A percentile compares a stretch with the other conserved stretches of the same genome.
Evolutionary conservation across 2,888 invertebrate genomes (phyloP).

Genomic region (Epistrophe grossulariae): DNA sequence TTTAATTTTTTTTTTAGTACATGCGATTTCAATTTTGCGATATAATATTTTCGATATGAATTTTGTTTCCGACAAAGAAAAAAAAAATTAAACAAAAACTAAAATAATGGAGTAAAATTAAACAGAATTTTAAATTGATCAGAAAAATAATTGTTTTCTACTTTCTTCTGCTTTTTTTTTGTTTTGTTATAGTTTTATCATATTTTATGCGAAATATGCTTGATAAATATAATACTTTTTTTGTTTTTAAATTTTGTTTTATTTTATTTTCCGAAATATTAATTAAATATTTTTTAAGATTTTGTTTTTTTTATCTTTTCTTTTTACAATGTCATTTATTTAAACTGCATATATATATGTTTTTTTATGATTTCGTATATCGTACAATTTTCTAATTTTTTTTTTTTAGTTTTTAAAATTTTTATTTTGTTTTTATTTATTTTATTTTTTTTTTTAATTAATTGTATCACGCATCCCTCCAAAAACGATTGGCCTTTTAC

Average conservation of each 20-base stretch:
- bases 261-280: conserved; percentile 68
- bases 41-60: conserved; percentile 74
- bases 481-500: conserved; percentile 79
- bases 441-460: conserved; percentile 64
- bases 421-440: conserved; percentile 57
- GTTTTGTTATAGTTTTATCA: conserved; percentile 48
- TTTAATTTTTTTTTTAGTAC: conserved; percentile 58
- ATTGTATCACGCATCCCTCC: conserved; percentile 84
- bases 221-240: conserved; percentile 62
- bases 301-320: conserved; percentile 58
- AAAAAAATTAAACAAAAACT: not conserved
- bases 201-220: conserved; percentile 65
- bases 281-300: conserved; percentile 69
- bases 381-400: conserved; percentile 59
- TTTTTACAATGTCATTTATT: conserved; percentile 81
- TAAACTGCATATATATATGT: conserved; percentile 56
- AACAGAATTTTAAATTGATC: conserved; percentile 23
- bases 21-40: conserved; percentile 68
- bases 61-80: conserved; percentile 60
- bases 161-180: conserved; percentile 74
- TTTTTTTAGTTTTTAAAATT: conserved; percentile 42
- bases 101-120: conserved; percentile 5
- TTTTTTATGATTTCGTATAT: conserved; percentile 61
- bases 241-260: conserved; percentile 70
- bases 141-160: conserved; percentile 40